Percentiles rank a stretch among this genome's conserved stretches.
Conservation (phyloP, 2,888 invertebrate genomes). For the Volucella zonaria region DNA sequence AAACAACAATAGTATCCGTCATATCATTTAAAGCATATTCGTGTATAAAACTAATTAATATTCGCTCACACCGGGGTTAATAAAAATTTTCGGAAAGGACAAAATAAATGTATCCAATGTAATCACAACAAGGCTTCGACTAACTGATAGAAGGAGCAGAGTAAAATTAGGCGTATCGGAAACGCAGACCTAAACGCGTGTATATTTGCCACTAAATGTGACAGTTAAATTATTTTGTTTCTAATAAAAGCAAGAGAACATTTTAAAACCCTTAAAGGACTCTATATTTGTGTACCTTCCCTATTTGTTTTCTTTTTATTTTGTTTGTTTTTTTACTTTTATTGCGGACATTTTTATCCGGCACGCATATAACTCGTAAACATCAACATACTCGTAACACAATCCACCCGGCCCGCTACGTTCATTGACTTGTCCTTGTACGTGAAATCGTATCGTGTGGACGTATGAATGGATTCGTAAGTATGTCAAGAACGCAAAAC, state of each 20-base stretch:
- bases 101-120: constrained; percentile 2
- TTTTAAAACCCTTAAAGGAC: constrained; percentile 24
- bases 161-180: constrained; percentile 37
- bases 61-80: constrained; percentile 23
- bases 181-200: constrained; percentile 32
- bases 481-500: too few species aligned
- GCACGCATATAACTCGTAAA: constrained; percentile 34
- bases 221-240: constrained; percentile 65
- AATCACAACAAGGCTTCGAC: constrained; percentile 37
- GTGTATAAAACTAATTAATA: constrained; percentile 38
- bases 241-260: constrained; percentile 59
- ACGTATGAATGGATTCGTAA: too few species aligned
- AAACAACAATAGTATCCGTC: constrained; percentile 57
- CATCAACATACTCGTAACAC: constrained; percentile 46
- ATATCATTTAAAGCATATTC: constrained; percentile 68
- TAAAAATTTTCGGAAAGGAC: constrained; percentile 12
- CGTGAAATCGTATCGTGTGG: background rate
- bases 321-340: background rate
- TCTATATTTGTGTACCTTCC: background rate
- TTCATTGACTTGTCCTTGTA: constrained; percentile 16
- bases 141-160: constrained; percentile 66
- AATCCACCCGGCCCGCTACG: background rate
- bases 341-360: constrained; percentile 11
- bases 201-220: constrained; percentile 52
- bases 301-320: constrained; percentile 13